These are phyloP conservation scores for Nymphicus hollandicus DNA, from an alignment of 2,113 vertebrate genomes.

Conservation along the genomic window DNA sequence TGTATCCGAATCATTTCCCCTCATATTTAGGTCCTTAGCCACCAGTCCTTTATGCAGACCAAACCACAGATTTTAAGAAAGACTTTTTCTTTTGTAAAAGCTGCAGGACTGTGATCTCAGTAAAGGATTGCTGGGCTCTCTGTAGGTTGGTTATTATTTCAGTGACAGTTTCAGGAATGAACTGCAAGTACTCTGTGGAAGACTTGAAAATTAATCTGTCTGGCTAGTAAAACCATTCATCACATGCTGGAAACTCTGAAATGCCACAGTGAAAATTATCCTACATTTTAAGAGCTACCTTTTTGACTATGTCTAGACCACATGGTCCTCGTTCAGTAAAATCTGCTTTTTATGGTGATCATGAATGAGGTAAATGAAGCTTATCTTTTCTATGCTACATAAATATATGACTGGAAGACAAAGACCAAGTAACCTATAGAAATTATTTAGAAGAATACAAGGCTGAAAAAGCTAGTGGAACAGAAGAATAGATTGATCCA, in stretches of 20 bases:
- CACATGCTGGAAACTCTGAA: not conserved
- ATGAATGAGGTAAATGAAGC: not conserved
- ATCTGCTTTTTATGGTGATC: not conserved
- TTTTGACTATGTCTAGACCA: not conserved
- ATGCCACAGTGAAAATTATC: not conserved
- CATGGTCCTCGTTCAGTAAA: not conserved
- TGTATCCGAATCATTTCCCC: not conserved
- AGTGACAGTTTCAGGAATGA: not conserved
- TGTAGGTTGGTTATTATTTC: not conserved
- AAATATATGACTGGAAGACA: not conserved
- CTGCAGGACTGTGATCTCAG: not conserved
- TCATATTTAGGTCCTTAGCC: not conserved
- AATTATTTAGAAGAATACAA: not conserved
- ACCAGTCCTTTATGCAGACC: not conserved
- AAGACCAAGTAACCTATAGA: not conserved
- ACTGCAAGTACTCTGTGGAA: not conserved
- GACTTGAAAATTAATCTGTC: not conserved
- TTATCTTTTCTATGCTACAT: not conserved
- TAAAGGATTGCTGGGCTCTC: not conserved
- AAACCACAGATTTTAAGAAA: not conserved
- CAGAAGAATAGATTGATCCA: not conserved
- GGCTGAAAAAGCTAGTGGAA: not conserved
- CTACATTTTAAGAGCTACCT: not conserved
- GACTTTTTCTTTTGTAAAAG: not conserved
- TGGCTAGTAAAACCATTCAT: not conserved